These are phyloP conservation scores for Pseudococcus viburni DNA, from an alignment of 2,888 invertebrate genomes.

Conservation along the genomic window DNA sequence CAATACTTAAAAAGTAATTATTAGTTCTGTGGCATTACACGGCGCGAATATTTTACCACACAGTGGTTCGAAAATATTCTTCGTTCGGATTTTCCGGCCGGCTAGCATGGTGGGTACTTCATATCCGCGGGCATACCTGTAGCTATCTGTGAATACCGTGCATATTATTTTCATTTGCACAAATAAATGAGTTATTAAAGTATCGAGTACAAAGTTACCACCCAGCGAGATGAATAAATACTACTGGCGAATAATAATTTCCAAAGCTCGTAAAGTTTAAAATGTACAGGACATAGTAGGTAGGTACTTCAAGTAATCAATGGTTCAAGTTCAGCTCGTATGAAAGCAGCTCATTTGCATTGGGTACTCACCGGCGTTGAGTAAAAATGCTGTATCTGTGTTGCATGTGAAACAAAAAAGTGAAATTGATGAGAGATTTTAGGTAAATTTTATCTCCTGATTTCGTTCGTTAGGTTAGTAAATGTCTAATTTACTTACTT, in stretches of 20 bases:
- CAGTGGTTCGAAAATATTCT: constrained; percentile 56
- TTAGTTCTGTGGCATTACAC: constrained; percentile 63
- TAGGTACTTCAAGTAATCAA: neutral
- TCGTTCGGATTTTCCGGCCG: neutral
- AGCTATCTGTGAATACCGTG: neutral
- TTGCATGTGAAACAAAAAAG: neutral
- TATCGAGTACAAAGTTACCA: constrained; percentile 20
- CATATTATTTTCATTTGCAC: constrained; percentile 48
- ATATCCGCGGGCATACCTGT: constrained; percentile 31
- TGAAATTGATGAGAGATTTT: neutral
- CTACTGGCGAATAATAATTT: constrained; percentile 43
- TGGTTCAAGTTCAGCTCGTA: neutral
- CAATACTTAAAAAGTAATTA: constrained; percentile 64
- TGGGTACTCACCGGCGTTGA: neutral
- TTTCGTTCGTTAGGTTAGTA: neutral
- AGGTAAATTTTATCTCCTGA: neutral
- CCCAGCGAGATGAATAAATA: constrained; percentile 47
- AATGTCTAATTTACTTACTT: too few species aligned
- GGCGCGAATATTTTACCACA: constrained; percentile 57
- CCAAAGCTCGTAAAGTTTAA: constrained; percentile 4
- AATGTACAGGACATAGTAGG: neutral
- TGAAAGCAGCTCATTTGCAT: neutral
- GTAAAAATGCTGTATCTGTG: neutral
- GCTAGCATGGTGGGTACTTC: neutral
- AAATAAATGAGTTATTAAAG: constrained; percentile 56